Base-by-base conservation (phyloP, 2,113 vertebrate genomes). In the Ictalurus punctatus region DNA sequence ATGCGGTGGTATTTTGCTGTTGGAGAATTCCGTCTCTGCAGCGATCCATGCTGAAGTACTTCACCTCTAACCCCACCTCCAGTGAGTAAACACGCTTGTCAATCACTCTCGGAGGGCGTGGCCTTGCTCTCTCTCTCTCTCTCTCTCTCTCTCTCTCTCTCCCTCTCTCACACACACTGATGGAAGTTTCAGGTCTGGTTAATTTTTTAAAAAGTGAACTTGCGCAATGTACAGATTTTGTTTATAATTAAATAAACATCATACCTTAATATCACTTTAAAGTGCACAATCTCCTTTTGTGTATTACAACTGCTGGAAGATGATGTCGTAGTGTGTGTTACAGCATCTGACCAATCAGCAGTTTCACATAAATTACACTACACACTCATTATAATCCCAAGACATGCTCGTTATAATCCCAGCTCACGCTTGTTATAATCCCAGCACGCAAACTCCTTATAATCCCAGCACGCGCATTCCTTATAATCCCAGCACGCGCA, bases 11-110 rank as follows among this genome's bases (percentile, higher is more conserved):
- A 65, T 98, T 99, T 94, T 98, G 96, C 94, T 97, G 98, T 69
- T 99, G 98, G 98, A 96, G 97, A 78, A 89, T 99, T 6, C 98
- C 97, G 25, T 93, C 96, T 1, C 93, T 98, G 84, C 96, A 97
- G 90, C 94, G 95, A 83, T 91, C 93, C 81, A 98, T 99, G 98
- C 86, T 98, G 89, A 96, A 93, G 90, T 99, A 98, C 89, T 99
- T 99, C 95, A 99, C 97, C 13, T 96, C 98, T 17, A 97, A 97
- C 92, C 98, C 98, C 54, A 94, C 97, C 40, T 98, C 98, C 92
- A 97, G 98, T 99, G 94, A 98, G 98, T 97, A 34, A 30, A 84
- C 25, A 54, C 71, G 25, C n/a, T 37, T 16, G 27, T 79, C n/a
- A 19, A 0, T 23, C 0, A 4, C 21, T 78, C 74, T 27, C 6